Percentiles rank a stretch among this genome's conserved stretches.
Conservation (phyloP, 2,797 vertebrate genomes). For the Spheniscus humboldti region DNA sequence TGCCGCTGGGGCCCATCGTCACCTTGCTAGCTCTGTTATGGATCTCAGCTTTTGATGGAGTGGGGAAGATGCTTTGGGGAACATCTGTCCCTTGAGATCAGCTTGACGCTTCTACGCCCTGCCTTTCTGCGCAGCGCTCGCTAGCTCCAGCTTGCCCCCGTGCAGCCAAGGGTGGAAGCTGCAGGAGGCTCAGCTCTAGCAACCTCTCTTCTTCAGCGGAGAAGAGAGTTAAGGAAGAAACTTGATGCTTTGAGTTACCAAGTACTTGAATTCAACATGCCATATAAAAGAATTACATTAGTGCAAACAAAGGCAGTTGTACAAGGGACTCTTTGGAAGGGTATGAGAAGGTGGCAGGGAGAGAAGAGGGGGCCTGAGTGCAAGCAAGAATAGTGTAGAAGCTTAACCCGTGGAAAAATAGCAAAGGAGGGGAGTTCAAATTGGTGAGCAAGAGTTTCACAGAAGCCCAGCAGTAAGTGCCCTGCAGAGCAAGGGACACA, state of each 20-base stretch:
- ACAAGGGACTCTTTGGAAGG: not conserved
- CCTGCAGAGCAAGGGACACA: accelerated
- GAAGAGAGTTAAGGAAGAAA: not conserved
- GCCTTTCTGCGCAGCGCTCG: not conserved
- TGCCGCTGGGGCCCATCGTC: not conserved
- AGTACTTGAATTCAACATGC: not conserved
- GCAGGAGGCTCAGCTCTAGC: not conserved
- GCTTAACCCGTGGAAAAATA: not conserved
- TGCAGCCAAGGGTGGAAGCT: not conserved
- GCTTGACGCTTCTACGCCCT: accelerated
- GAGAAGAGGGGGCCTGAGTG: not conserved
- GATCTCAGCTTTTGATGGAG: not conserved
- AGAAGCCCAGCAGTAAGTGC: too few relatives aligned
- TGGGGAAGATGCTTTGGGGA: not conserved
- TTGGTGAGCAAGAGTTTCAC: not conserved
- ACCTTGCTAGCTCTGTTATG: not conserved
- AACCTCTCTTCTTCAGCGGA: not conserved
- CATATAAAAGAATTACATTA: accelerated
- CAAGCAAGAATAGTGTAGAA: too few relatives aligned
- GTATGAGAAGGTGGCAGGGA: not conserved
- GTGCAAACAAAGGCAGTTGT: not conserved
- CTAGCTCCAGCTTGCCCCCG: not conserved
- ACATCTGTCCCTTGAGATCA: not conserved
- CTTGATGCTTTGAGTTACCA: not conserved
- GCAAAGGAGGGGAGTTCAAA: not conserved